Conservation (phyloP, 2,797 vertebrate genomes). For the Pristis pectinata region DNA sequence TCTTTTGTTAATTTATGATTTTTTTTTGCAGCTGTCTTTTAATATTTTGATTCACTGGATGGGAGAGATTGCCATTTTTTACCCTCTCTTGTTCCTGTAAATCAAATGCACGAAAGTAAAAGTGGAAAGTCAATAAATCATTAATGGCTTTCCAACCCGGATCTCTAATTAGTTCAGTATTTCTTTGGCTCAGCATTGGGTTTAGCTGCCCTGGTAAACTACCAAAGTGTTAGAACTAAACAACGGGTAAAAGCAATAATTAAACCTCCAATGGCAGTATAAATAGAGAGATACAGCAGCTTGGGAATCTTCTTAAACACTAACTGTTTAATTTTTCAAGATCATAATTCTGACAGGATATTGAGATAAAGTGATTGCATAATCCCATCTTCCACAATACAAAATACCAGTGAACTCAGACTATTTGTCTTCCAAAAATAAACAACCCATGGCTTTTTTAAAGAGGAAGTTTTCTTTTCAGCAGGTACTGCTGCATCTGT, state of each 20-base stretch:
- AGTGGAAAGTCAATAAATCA: constrained; percentile 29
- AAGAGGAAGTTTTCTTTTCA: background rate
- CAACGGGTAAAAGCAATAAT: background rate
- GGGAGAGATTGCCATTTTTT: background rate
- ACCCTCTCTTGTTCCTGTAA: background rate
- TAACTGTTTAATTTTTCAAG: background rate
- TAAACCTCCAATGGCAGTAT: background rate
- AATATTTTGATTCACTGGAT: background rate
- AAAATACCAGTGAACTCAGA: background rate
- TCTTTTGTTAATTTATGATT: background rate
- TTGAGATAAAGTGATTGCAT: background rate
- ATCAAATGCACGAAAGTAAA: background rate
- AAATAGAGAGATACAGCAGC: background rate
- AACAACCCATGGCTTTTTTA: background rate
- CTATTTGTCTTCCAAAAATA: background rate
- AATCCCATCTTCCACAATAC: too few relatives aligned
- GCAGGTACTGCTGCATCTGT: too few relatives aligned
- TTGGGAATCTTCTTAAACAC: background rate
- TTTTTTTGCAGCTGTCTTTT: background rate
- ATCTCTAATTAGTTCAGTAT: constrained; percentile 31
- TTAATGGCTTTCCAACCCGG: background rate
- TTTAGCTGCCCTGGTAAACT: background rate
- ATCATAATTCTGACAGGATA: background rate
- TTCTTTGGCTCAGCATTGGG: background rate
- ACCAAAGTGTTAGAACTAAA: background rate